Base-by-base conservation (phyloP, 2,113 vertebrate genomes). In the Desmodus rotundus region DNA sequence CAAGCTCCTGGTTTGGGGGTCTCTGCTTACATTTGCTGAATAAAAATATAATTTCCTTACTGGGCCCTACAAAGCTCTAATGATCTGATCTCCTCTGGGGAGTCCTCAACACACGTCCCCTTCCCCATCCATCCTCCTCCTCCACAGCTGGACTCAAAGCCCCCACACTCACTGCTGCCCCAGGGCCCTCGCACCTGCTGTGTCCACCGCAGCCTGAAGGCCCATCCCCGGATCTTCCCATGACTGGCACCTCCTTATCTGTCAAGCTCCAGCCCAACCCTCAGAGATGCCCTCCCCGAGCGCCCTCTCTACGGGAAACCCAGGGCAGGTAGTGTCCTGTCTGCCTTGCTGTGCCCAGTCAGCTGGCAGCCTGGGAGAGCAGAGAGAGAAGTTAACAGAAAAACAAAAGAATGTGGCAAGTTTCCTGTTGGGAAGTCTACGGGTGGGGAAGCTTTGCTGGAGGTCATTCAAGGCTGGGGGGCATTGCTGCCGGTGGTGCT, bases 401-500 rank as follows among this genome's bases (percentile, higher is more conserved):
- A 68, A 54, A 22, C 38, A 16, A 6, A 14, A 28, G 8, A 38
- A 4, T 1, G 5, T 36, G 31, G 13, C 20, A 2, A 26, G 7
- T 54, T 54, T 70, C 50, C 45, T 41, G 50, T 6, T 9, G 26
- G 88, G 56, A 45, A 43, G 31, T 19, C 50, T 63, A 0, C 0
- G 33, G 28, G 4, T 13, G 31, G 45, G 17, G n/a, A 61, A 54
- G 54, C 52, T 65, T 38, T 33, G 26, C 67, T 19, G 65, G 56
- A 80, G n/a, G 63, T 38, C 70, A 2, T 41, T 54, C n/a, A 43
- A 26, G n/a, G 22, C 47, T 15, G 24, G n/a, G 45, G 7, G 26
- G 43, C 33, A 1, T 16, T 9, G 58, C 43, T 2, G 0, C 2
- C 26, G 22, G 56, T 0, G 4, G 43, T 2, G 31, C 54, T 12